Base-by-base conservation (phyloP, 2,797 vertebrate species). In the Microctenopoma lineatum region DNA sequence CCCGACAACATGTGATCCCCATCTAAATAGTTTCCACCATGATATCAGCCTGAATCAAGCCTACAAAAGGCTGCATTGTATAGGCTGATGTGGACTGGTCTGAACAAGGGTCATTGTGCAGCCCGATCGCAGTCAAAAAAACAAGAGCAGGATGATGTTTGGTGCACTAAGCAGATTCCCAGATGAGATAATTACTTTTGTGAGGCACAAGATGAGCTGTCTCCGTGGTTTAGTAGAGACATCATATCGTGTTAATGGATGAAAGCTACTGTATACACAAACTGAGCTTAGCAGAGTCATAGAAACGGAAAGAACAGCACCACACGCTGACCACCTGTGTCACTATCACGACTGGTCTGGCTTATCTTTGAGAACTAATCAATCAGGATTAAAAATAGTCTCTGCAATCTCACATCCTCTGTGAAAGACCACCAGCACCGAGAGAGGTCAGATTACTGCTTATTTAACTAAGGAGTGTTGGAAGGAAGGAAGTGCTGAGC, bases 1-100 rank as follows among this genome's bases (percentile, higher is more conserved):
- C 83, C 85, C 80, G 77, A 90, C 90, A 93, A 91, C 94, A 94
- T 94, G 93, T 93, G 93, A 95, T 93, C 85, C 66, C 68, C 90
- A 87, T 92, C 85, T 83, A 90, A 92, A 93, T 93, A 94, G 86
- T 94, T 94, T 93, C 93, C 93, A 94, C 87, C 90, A 89, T 93
- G 92, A 94, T 93, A 94, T 93, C 93, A 94, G 92, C 89, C 87
- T 92, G 79, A 91, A 90, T 90, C 90, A 83, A 56, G 63, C 61
- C 74, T 26, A 94, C 90, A 94, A 90, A 92, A 88, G 87, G 70
- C 77, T 70, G 88, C 90, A 91, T 93, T 94, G 92, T 95, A 62
- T 26, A 57, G 74, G 54, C 71, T 73, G 77, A 84, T 74, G 87
- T 66, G 73, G 80, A 76, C 78, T 42, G 57, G 67, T 69, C 73